A percentile compares a stretch with the other conserved stretches of the same genome.
Conservation (phyloP, 2,113 vertebrate genomes). For the Gopherus evgoodei region DNA sequence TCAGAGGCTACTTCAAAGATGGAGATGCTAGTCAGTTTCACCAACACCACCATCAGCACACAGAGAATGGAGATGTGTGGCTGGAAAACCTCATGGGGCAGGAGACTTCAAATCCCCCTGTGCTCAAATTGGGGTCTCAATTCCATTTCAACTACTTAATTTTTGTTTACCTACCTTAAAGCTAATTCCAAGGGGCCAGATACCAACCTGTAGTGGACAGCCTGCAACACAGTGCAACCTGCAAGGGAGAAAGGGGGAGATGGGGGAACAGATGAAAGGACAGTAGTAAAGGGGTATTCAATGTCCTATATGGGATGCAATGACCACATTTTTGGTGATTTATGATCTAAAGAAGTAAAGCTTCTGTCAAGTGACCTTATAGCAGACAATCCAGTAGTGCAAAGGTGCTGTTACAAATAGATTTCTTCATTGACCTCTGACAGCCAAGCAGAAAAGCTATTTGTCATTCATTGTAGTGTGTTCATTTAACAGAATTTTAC, state of each 20-base stretch:
- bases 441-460: not conserved
- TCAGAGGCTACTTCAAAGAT: not conserved
- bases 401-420: not conserved
- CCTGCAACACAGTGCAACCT: not conserved
- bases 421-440: not conserved
- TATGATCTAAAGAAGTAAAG: not conserved
- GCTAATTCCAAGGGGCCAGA: not conserved
- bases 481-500: not conserved
- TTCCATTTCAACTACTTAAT: not conserved
- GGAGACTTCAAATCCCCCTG: not conserved
- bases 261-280: not conserved
- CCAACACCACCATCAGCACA: not conserved
- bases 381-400: not conserved
- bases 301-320: accelerated
- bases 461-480: not conserved
- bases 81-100: not conserved
- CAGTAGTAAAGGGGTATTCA: not conserved
- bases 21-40: not conserved
- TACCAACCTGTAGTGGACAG: not conserved
- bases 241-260: not conserved
- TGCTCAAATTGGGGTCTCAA: not conserved
- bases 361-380: not conserved
- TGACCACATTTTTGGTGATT: not conserved
- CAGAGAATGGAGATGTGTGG: accelerated
- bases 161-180: not conserved